Evolutionary conservation across 2,888 invertebrate genomes (phyloP), one percentile per base, ranked within the genome.

Genomic region (Diaperis boleti): DNA sequence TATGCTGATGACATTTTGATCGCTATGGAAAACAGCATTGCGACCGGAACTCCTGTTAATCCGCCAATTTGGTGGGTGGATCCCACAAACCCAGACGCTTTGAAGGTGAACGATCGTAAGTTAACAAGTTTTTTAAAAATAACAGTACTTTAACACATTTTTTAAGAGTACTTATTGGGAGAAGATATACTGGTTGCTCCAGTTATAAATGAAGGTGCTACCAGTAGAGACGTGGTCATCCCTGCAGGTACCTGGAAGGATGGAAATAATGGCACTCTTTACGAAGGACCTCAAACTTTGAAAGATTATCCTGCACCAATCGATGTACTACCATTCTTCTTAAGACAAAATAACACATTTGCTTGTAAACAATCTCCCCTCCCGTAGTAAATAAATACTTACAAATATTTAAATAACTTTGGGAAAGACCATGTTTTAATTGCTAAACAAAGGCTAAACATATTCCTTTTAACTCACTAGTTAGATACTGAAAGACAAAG

Each of bases 51-150:
- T 1, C 92, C 92, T 0, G 86, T 92, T 7, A 91, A 92, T 79
- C 83, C 89, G 2, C 94, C 94, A 0, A 83, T 94, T 18, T 94
- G 94, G 94, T 94, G 93, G 93, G 75, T 89, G 0, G 89, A 88
- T 68, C 92, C 92, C 0, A 77, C 74, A 0, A 89, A 92, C 71
- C 74, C 77, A 11, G 83, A 83, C 13, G 88, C 92, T 0, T 81
- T 84, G n/a, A 72, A 75, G 39, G 84, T 87, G 59, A 83, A 83
- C 80, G 87, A 88, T 69, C 83, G 87, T 87, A 77, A 76, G 78
- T 10, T 1, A 2, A 11, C 6, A 4, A 41, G 3, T 15, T 41
- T 41, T 13, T 33, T 3, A 11, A 11, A 37, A 11, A 11, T 7
- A 17, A 5, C 8, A 1, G 15, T 13, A 29, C 4, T 47, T 50